Evolutionary conservation across 2,113 vertebrate species (phyloP), one percentile per base, ranked within the genome.

Genomic region (Brachyhypopomus gauderio): DNA sequence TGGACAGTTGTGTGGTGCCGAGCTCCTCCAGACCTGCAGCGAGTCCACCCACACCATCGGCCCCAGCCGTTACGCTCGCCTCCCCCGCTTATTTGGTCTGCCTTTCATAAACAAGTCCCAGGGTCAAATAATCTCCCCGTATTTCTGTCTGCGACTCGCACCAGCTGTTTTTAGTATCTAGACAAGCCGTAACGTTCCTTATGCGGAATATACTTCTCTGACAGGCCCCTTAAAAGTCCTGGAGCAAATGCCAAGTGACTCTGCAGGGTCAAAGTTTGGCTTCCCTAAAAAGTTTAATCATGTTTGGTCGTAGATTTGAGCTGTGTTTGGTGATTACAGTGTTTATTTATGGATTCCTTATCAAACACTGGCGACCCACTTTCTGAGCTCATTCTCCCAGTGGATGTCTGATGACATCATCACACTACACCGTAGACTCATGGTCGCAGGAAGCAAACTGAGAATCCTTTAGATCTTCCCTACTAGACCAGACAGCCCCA

Each of bases 321-420:
- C 86, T 84, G 84, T 91, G 91, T 93, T 92, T 89, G 72, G 84
- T 86, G 85, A 92, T 90, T 89, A 87, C 88, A 66, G 85, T 93
- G 93, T 94, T 95, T 94, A 88, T 94, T 94, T 92, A 91, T 90
- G 88, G 88, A 89, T 52, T 89, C 84, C 91, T 94, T 95, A 96
- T 95, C 95, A 90, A 80, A 83, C 75, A 82, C 78, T 52, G 83
- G 79, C 85, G 89, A 79, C 87, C 87, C 88, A 85, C 86, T 88
- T 87, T 87, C 93, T 93, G 94, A 95, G 91, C 92, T 95, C 91
- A 89, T 84, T 88, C 88, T 92, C 94, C 91, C 92, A 81, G 77
- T 88, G 90, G 59, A 87, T 75, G 80, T 75, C 86, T 83, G 86
- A 88, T 94, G 95, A 95, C 93, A 92, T 96, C 94, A 95, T 74